These are phyloP conservation scores for Gari tellinella DNA, from an alignment of 2,888 invertebrate species.

Conservation along the genomic window DNA sequence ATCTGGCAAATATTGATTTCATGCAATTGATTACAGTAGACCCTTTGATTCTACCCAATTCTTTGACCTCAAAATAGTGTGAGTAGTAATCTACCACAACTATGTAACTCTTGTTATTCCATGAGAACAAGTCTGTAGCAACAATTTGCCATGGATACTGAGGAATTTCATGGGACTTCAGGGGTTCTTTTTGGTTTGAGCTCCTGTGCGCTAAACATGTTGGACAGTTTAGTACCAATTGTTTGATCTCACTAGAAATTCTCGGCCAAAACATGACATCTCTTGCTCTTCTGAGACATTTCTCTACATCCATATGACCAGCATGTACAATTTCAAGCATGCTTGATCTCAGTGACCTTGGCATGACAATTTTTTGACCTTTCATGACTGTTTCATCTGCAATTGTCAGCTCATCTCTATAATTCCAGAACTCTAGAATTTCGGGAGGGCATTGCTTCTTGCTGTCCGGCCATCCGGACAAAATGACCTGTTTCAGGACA, in stretches of 20 bases:
- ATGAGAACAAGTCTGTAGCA: conserved; percentile 48
- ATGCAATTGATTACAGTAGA: conserved; percentile 24
- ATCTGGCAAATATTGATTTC: conserved; percentile 21
- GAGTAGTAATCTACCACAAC: conserved; percentile 40
- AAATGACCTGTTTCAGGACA: conserved; percentile 17
- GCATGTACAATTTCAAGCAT: conserved; percentile 30
- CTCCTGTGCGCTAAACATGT: conserved; percentile 23
- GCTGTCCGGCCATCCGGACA: conserved; percentile 49
- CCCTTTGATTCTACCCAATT: conserved; percentile 23
- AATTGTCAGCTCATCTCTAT: conserved; percentile 41
- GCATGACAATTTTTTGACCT: background rate
- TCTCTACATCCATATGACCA: conserved; percentile 26
- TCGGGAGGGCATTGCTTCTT: conserved; percentile 17
- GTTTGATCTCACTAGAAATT: conserved; percentile 22
- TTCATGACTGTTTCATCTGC: conserved; percentile 30
- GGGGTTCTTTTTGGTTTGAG: conserved; percentile 24
- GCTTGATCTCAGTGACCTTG: background rate
- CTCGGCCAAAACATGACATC: conserved; percentile 28
- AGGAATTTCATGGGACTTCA: conserved; percentile 39
- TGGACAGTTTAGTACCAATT: conserved; percentile 22
- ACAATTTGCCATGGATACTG: conserved; percentile 45
- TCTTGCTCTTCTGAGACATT: conserved; percentile 33
- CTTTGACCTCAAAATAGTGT: conserved; percentile 39
- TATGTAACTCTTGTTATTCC: conserved; percentile 31
- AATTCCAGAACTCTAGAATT: conserved; percentile 37